Conservation (phyloP, 2,797 vertebrate genomes). For the Cryptoprocta ferox region DNA sequence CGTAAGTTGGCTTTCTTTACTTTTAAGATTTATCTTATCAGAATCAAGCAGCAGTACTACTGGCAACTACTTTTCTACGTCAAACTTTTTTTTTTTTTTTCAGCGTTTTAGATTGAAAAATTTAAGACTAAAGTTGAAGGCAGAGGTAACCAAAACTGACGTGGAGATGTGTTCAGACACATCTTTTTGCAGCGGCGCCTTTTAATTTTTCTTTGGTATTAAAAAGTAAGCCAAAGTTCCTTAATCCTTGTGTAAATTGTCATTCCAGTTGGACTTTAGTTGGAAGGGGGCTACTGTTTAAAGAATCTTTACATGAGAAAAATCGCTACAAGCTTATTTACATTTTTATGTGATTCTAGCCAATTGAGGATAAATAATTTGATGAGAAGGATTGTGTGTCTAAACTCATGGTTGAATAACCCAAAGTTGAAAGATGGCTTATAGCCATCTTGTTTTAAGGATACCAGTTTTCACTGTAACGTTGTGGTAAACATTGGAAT, state of each 20-base stretch:
- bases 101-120: constrained; percentile 3
- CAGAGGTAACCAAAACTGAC: not conserved
- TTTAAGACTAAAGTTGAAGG: not conserved
- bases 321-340: not conserved
- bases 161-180: not conserved
- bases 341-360: not conserved
- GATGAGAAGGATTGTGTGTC: not conserved
- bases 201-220: not conserved
- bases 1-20: not conserved
- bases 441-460: not conserved
- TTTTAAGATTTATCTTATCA: not conserved
- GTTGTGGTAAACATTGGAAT: not conserved
- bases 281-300: not conserved
- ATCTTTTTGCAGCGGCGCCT: not conserved
- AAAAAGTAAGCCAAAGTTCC: not conserved
- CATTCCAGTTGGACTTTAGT: not conserved
- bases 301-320: not conserved
- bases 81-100: not conserved
- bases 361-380: not conserved
- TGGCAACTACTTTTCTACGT: not conserved
- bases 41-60: not conserved
- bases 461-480: not conserved
- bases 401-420: not conserved
- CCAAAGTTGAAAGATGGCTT: not conserved
- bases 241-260: not conserved